Evolutionary conservation across 2,888 invertebrate species (phyloP).

Genomic region (Agrochola lychnidis): DNA sequence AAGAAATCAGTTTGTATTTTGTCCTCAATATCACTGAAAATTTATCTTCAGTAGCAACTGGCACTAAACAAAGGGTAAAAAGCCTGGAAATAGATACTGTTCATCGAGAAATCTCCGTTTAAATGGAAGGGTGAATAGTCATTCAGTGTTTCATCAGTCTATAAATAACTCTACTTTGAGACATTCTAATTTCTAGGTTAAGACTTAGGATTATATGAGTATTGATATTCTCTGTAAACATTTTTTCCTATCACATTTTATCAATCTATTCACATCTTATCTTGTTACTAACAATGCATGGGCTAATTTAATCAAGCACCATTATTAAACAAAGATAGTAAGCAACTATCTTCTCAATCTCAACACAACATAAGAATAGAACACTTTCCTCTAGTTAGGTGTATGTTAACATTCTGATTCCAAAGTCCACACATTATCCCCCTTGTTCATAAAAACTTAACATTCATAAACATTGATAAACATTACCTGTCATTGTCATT

Average conservation of each 20-base stretch:
- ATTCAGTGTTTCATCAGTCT: constrained; percentile 51
- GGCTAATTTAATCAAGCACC: constrained; percentile 61
- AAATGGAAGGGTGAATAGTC: constrained; percentile 45
- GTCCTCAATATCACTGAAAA: not conserved
- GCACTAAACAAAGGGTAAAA: constrained; percentile 13
- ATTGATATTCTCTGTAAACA: constrained; percentile 49
- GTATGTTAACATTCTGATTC: constrained; percentile 55
- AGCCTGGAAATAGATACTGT: constrained; percentile 29
- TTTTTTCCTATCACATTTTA: constrained; percentile 55
- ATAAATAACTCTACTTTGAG: constrained; percentile 52
- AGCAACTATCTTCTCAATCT: constrained; percentile 39
- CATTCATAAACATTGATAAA: constrained; percentile 61
- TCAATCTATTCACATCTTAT: constrained; percentile 63
- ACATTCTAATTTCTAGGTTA: constrained; percentile 63
- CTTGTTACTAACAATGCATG: constrained; percentile 66
- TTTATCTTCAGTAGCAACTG: not conserved
- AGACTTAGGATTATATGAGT: constrained; percentile 47
- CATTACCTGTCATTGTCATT: constrained; percentile 61
- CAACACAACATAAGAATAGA: constrained; percentile 38
- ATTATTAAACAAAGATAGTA: constrained; percentile 63
- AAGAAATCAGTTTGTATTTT: constrained; percentile 2
- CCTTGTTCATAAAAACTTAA: constrained; percentile 60
- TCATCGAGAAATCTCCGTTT: constrained; percentile 20
- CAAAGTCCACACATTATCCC: constrained; percentile 56
- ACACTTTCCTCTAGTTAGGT: constrained; percentile 25